Percentiles rank a stretch among this genome's conserved stretches.
phyloP scores from a whole-genome alignment of 2,113 vertebrate species.

The Lontra canadensis region DNA sequence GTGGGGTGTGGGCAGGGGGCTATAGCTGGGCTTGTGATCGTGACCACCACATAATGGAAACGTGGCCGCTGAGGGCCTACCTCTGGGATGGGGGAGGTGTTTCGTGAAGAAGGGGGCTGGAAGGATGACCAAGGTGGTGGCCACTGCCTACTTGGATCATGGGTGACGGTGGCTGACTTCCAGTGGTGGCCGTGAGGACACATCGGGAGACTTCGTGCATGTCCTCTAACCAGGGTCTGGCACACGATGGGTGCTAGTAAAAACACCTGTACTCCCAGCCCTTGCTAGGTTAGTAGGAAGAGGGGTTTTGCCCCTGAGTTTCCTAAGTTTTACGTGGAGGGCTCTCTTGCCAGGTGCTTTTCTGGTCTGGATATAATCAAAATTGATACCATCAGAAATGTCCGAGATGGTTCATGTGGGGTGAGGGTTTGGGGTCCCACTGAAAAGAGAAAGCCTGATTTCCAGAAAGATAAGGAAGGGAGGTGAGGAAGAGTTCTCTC shows the following conservation, averaged over 20 bases:
- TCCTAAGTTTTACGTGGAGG: background rate
- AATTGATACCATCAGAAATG: background rate
- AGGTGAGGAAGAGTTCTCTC: background rate
- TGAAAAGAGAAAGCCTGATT: background rate
- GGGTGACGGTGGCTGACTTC: background rate
- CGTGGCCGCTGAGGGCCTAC: fast-evolving
- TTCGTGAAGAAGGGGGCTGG: background rate
- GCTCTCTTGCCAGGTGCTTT: background rate
- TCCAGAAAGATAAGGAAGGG: background rate
- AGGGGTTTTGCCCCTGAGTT: background rate
- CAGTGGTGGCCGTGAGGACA: fast-evolving
- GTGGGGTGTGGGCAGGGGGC: fast-evolving
- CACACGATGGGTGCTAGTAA: background rate
- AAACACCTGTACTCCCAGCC: background rate
- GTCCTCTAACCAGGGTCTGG: background rate
- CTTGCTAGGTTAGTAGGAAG: background rate
- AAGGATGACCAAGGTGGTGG: background rate
- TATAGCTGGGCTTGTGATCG: fast-evolving
- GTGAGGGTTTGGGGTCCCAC: background rate
- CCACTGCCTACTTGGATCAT: background rate
- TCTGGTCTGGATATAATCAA: background rate
- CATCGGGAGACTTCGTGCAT: fast-evolving
- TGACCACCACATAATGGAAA: fast-evolving
- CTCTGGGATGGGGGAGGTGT: background rate
- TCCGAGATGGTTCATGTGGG: background rate